Conservation (phyloP, 1,140 invertebrate genomes). For the Euborellia annulipes region DNA sequence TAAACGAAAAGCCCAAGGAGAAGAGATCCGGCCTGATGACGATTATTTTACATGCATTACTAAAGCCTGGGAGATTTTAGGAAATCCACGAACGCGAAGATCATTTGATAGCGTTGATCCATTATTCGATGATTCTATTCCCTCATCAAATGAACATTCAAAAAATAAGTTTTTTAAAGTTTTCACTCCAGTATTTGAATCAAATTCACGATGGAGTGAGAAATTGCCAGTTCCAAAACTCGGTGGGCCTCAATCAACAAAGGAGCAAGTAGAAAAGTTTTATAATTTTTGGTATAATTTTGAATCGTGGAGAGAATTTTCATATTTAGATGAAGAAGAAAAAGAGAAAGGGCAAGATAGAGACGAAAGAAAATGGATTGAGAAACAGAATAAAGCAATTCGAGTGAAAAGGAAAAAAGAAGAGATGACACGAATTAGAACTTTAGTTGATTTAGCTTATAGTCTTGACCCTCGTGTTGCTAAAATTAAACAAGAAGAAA, state of each 20-base stretch:
- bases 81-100: constrained; percentile 60
- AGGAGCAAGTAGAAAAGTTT: constrained; percentile 67
- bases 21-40: constrained; percentile 67
- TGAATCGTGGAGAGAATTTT: constrained; percentile 97
- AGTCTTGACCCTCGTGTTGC: constrained; percentile 82
- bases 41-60: constrained; percentile 99
- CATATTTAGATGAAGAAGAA: constrained; percentile 97
- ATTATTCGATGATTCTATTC: constrained; percentile 78
- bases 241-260: constrained; percentile 51
- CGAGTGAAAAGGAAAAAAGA: constrained; percentile 88
- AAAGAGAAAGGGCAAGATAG: too few relatives aligned
- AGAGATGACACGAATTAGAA: constrained; percentile 80
- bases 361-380: constrained; percentile 91
- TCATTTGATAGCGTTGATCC: constrained; percentile 96
- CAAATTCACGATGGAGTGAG: constrained; percentile 85
- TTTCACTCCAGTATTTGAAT: constrained; percentile 65
- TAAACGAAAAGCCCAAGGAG: constrained; percentile 78
- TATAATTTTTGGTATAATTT: constrained; percentile 94
- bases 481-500: constrained; percentile 87
- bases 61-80: constrained; percentile 87
- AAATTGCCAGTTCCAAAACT: constrained; percentile 72
- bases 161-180: constrained; percentile 70
- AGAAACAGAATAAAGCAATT: constrained; percentile 90
- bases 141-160: constrained; percentile 46
- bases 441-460: constrained; percentile 86